phyloP scores from a whole-genome alignment of 2,113 vertebrate species.

The Mastomys coucha region DNA sequence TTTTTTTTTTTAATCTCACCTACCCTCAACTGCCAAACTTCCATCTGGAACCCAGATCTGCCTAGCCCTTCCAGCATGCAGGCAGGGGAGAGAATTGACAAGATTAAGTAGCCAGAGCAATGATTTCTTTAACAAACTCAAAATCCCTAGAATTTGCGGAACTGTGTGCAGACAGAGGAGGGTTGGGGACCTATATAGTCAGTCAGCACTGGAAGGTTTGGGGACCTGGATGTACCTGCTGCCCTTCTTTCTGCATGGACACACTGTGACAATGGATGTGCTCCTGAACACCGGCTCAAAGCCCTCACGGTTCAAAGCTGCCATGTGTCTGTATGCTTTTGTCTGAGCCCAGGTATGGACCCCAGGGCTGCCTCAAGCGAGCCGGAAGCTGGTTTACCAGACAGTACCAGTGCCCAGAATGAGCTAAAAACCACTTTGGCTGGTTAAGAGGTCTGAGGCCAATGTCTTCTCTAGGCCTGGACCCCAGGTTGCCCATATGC shows the following conservation, averaged over 20 bases:
- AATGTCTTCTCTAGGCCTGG: background rate
- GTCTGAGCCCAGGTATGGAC: background rate
- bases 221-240: background rate
- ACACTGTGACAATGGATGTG: background rate
- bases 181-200: background rate
- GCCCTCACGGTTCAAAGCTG: background rate
- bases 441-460: background rate
- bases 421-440: background rate
- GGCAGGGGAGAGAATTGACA: background rate
- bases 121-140: background rate
- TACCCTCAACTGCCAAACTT: background rate
- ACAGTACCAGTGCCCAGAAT: background rate
- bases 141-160: background rate
- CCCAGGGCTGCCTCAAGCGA: background rate
- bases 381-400: background rate
- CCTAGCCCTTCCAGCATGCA: background rate
- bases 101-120: background rate
- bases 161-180: too few relatives aligned
- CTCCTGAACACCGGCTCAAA: background rate
- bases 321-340: background rate
- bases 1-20: background rate
- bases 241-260: accelerated
- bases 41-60: background rate
- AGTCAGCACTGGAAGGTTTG: background rate
- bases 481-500: too few relatives aligned